Percentiles rank a stretch among this genome's conserved stretches.
Conservation (phyloP, 2,888 invertebrate genomes). For the Chironomus tentans region DNA sequence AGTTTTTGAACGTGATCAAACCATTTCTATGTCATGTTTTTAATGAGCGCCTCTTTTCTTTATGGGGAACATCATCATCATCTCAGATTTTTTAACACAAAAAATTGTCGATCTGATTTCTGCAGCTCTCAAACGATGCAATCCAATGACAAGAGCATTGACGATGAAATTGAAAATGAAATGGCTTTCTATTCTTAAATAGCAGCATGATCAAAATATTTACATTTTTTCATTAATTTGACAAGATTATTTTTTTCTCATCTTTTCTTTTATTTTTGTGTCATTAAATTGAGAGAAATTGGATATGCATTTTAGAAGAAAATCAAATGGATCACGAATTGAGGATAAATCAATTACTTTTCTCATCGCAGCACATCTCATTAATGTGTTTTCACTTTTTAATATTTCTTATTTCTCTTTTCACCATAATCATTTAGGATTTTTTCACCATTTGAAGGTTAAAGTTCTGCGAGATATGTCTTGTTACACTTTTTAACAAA, state of each 20-base stretch:
- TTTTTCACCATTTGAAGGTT: not conserved
- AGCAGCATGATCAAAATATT: not conserved
- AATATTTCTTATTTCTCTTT: not conserved
- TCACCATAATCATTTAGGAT: not conserved
- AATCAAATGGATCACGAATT: not conserved
- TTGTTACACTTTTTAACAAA: no score
- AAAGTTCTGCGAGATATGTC: not conserved
- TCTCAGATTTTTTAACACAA: not conserved
- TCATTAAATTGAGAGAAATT: slow-evolving; percentile 3
- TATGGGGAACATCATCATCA: not conserved
- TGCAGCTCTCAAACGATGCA: not conserved
- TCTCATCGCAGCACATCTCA: not conserved
- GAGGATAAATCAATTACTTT: slow-evolving; percentile 7
- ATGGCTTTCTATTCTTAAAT: not conserved
- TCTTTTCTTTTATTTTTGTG: not conserved
- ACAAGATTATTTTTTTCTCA: not conserved
- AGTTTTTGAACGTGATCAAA: slow-evolving; percentile 12
- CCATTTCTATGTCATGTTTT: slow-evolving; percentile 1
- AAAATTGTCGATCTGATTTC: not conserved
- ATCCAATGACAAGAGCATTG: not conserved
- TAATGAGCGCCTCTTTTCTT: not conserved
- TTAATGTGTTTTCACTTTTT: not conserved
- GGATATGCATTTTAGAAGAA: not conserved
- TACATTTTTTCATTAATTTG: not conserved
- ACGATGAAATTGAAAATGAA: not conserved